A percentile compares a stretch with the other conserved stretches of the same genome.
phyloP scores from a whole-genome alignment of 2,113 vertebrate genomes.

The Thymallus thymallus region DNA sequence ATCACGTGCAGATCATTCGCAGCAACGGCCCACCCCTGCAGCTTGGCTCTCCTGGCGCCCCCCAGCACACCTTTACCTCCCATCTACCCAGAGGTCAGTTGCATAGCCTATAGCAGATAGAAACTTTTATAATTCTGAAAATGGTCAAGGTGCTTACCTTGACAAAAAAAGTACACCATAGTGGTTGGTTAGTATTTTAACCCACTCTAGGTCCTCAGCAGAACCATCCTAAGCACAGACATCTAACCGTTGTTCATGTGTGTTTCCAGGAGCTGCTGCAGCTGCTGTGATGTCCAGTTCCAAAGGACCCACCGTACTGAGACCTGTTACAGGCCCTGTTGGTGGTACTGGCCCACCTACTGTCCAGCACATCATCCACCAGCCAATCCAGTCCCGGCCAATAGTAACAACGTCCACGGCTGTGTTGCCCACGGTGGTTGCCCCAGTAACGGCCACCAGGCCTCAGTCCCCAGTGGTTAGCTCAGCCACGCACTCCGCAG shows the following conservation, averaged over 20 bases:
- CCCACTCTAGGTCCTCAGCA: too few species aligned
- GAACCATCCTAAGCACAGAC: too few species aligned
- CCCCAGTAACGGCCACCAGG: conserved; percentile 88
- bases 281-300: conserved; percentile 90
- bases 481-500: conserved; percentile 86
- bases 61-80: conserved; percentile 37
- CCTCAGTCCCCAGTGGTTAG: conserved; percentile 94
- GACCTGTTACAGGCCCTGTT: conserved; percentile 80
- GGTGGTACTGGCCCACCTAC: conserved; percentile 78
- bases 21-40: conserved; percentile 82
- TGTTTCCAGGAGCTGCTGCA: conserved; percentile 79
- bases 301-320: conserved; percentile 85
- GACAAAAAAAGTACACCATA: neutral
- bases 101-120: too few species aligned
- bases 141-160: conserved; percentile 11
- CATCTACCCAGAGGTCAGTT: conserved; percentile 77
- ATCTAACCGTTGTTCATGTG: too few species aligned
- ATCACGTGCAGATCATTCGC: conserved; percentile 86
- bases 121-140: too few species aligned
- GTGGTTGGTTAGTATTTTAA: neutral
- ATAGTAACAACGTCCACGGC: conserved; percentile 88
- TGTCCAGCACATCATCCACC: conserved; percentile 84
- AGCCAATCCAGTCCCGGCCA: conserved; percentile 66
- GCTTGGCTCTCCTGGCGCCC: conserved; percentile 71
- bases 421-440: conserved; percentile 92